Percentiles rank a stretch among this genome's conserved stretches.
Conservation (phyloP, 1,140 invertebrate species). For the Chironomus tepperi region DNA sequence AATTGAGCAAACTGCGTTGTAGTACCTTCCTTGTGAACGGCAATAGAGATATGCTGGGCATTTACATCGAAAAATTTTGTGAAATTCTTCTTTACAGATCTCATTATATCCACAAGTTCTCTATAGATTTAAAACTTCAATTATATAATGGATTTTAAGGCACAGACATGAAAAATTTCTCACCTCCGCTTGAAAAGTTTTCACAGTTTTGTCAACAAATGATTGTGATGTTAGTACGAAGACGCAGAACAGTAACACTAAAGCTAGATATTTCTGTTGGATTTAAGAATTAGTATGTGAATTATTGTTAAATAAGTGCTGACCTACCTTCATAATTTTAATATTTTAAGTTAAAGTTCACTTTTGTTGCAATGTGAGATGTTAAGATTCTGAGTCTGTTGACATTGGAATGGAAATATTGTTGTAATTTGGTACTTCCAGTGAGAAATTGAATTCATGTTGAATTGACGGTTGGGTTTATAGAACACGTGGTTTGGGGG, state of each 20-base stretch:
- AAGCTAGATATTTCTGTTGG: background rate
- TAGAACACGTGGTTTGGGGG: too few relatives aligned
- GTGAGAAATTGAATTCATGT: too few relatives aligned
- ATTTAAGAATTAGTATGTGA: background rate
- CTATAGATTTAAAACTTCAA: conserved; percentile 40
- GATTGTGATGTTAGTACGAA: background rate
- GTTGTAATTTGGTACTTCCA: too few relatives aligned
- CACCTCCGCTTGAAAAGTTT: conserved; percentile 6
- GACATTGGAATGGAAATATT: too few relatives aligned
- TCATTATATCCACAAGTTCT: conserved; percentile 90
- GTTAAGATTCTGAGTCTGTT: too few relatives aligned
- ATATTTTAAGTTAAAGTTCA: background rate
- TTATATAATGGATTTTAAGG: conserved; percentile 3
- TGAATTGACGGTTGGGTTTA: too few relatives aligned
- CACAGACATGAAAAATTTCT: background rate
- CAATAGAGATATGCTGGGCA: conserved; percentile 82
- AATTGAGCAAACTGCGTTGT: conserved; percentile 59
- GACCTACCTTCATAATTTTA: background rate
- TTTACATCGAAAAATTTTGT: conserved; percentile 73
- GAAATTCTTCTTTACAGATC: conserved; percentile 85
- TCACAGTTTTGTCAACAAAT: conserved; percentile 3
- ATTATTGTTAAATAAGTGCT: background rate
- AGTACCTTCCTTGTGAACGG: conserved; percentile 74
- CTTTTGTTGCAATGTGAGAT: too few relatives aligned
- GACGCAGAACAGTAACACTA: background rate